Evolutionary conservation across 2,797 vertebrate genomes (phyloP).

Genomic region (Chiloscyllium punctatum): DNA sequence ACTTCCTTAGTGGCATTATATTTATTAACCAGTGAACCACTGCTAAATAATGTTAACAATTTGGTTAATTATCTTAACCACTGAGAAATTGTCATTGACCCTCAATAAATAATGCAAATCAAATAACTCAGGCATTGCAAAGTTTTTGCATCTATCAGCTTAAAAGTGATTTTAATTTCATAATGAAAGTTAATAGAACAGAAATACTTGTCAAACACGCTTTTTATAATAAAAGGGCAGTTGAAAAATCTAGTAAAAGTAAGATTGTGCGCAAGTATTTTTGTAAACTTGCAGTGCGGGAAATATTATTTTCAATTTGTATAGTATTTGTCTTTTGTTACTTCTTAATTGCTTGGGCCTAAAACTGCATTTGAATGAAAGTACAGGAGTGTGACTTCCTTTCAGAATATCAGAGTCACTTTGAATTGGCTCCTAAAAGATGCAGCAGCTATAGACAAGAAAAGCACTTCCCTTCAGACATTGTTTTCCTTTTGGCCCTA

Average conservation of each 20-base stretch:
- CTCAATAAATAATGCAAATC: neutral
- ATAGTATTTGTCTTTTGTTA: neutral
- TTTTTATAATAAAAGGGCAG: neutral
- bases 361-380: neutral
- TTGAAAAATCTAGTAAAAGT: neutral
- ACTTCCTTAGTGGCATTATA: neutral
- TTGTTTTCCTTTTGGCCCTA: too few species aligned
- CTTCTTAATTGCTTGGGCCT: neutral
- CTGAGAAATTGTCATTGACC: neutral
- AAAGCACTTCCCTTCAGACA: too few species aligned
- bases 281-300: neutral
- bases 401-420: too few species aligned
- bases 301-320: neutral
- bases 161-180: neutral
- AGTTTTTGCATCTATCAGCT: neutral
- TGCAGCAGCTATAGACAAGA: too few species aligned
- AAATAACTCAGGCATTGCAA: neutral
- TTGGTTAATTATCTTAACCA: neutral
- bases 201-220: neutral
- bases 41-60: neutral
- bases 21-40: neutral
- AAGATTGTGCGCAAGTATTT: neutral
- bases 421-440: too few species aligned
- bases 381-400: too few species aligned
- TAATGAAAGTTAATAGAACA: neutral